These are phyloP conservation scores for Castor canadensis DNA, from an alignment of 2,113 vertebrate genomes.

Conservation along the genomic window DNA sequence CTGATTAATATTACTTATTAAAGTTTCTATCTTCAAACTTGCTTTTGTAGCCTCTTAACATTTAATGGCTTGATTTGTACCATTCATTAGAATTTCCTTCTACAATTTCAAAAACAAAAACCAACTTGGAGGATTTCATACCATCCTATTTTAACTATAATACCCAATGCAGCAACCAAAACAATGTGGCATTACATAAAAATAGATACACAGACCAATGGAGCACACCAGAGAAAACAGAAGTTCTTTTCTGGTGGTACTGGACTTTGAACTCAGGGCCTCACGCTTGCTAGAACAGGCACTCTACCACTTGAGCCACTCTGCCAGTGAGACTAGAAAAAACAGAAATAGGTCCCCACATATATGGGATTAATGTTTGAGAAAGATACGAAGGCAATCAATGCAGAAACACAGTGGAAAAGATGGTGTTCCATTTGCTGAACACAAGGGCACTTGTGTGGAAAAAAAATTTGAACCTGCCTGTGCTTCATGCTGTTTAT, in stretches of 20 bases:
- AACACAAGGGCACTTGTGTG: not conserved
- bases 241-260: too few relatives aligned
- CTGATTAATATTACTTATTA: not conserved
- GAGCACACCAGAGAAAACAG: not conserved
- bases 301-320: too few relatives aligned
- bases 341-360: not conserved
- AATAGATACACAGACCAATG: not conserved
- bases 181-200: not conserved
- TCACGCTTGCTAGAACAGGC: too few relatives aligned
- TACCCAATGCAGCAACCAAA: not conserved
- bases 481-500: not conserved
- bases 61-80: not conserved
- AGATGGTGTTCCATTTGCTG: not conserved
- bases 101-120: not conserved
- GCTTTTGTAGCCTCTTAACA: not conserved
- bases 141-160: not conserved
- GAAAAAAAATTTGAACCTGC: not conserved
- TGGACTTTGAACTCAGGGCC: too few relatives aligned
- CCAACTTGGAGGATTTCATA: not conserved
- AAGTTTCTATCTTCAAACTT: not conserved
- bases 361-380: not conserved
- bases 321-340: too few relatives aligned
- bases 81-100: not conserved
- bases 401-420: not conserved
- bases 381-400: not conserved